Conservation (phyloP, 2,113 vertebrate genomes). For the Poeciliopsis retropinna region DNA sequence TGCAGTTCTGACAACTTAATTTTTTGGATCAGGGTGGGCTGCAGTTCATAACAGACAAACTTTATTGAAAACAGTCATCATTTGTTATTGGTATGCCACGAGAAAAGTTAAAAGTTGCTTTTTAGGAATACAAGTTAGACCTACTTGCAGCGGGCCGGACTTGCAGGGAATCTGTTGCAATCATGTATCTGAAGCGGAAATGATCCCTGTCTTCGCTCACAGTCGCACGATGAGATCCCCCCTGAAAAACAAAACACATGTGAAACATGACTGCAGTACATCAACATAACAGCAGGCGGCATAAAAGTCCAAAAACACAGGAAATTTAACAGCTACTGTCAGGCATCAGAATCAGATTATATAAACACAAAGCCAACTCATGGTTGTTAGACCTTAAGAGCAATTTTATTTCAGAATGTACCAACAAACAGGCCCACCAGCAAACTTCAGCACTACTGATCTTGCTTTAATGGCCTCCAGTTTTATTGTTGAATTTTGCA, state of each 20-base stretch:
- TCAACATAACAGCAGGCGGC: conserved; percentile 48
- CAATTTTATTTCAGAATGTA: background rate
- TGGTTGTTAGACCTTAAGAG: too few relatives aligned
- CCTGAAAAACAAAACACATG: conserved; percentile 71
- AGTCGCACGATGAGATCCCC: conserved; percentile 87
- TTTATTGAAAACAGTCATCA: too few relatives aligned
- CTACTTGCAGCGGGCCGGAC: conserved; percentile 86
- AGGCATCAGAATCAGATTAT: background rate
- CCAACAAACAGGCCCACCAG: background rate
- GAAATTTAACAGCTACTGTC: background rate
- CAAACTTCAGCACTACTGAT: background rate
- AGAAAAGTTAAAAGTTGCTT: background rate
- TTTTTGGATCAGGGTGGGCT: too few relatives aligned
- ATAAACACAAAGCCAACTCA: background rate
- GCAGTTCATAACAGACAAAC: too few relatives aligned
- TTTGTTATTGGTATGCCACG: background rate
- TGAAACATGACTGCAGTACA: conserved; percentile 25
- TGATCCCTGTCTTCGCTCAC: conserved; percentile 91
- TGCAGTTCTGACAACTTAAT: too few relatives aligned
- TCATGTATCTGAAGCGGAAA: conserved; percentile 96
- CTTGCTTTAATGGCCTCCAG: background rate
- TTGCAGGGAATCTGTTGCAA: conserved; percentile 92
- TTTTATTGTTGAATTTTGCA: background rate
- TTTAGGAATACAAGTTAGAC: conserved; percentile 18
- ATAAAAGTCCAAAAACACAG: conserved; percentile 8